Conservation (phyloP, 2,888 invertebrate species). For the Sarcophaga caerulescens region DNA sequence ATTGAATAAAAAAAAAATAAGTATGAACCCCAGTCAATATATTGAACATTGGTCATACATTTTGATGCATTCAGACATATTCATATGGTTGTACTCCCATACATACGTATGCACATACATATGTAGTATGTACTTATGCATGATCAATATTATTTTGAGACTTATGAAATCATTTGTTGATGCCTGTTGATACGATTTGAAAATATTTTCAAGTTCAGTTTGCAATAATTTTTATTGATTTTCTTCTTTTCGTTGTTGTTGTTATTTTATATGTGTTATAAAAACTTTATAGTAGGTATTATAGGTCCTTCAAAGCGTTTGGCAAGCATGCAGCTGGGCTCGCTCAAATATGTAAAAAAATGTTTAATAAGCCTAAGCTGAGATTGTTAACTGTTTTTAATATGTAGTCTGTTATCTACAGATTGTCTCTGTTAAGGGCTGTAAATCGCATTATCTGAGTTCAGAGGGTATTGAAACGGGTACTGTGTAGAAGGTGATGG, state of each 20-base stretch:
- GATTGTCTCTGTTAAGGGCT: too few relatives aligned
- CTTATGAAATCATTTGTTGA: conserved; percentile 62
- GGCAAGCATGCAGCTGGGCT: background rate
- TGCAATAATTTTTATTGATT: conserved; percentile 62
- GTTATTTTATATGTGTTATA: background rate
- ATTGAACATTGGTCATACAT: conserved; percentile 19
- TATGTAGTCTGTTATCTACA: too few relatives aligned
- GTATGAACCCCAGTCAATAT: conserved; percentile 48
- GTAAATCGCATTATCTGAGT: too few relatives aligned
- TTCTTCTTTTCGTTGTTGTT: background rate
- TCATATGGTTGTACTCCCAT: background rate
- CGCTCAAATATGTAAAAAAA: too few relatives aligned
- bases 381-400: too few relatives aligned
- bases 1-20: conserved; percentile 39
- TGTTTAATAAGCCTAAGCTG: too few relatives aligned
- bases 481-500: too few relatives aligned
- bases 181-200: conserved; percentile 65
- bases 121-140: background rate
- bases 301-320: background rate
- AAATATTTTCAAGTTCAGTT: conserved; percentile 65
- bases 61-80: conserved; percentile 6
- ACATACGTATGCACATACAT: background rate
- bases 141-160: conserved; percentile 36
- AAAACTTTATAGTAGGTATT: background rate
- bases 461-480: too few relatives aligned